Base-by-base conservation (phyloP, 2,113 vertebrate genomes). In the Mirza zaza region DNA sequence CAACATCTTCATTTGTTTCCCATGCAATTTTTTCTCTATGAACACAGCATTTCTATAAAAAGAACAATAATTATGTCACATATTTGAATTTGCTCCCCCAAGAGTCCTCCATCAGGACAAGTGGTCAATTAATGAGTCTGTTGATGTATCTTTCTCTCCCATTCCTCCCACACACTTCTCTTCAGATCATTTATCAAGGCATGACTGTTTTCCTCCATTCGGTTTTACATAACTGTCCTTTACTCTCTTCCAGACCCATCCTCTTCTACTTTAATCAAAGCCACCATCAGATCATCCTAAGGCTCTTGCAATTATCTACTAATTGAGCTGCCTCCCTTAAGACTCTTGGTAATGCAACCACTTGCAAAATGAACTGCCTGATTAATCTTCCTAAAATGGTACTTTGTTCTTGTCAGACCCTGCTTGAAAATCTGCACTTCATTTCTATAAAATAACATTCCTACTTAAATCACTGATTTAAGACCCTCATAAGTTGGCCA, bases 301-400 rank as follows among this genome's bases (percentile, higher is more conserved):
- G 34, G 84, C 70, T 91, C 76, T 48, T 90, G 67, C 80, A 96
- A 90, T 97, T 96, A 93, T 95, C 79, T 95, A 70, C 63, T 96
- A 96, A 97, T 96, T 97, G 63, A 96, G 93, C 45, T 95, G 27
- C 11, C 39, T 96, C 90, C 90, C 63, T 67, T 73, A 95, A 95
- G 83, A 87, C 23, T 71, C 52, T 70, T 48, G 45, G 27, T 84
- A 80, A 96, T 95, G 45, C 20, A 96, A 90, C 94, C 29, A 67
- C 82, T n/a, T 94, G 82, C 42, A 94, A 73, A 95, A 95, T 92
- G 27, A 63, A 81, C n/a, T 92, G 48, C 52, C 61, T 96, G 75
- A 96, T 96, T 96, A 97, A 93, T 95, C 86, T 90, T 87, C 48
- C 48, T 75, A 45, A 88, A 93, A 84, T 67, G 70, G 12, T 77